Evolutionary conservation across 2,888 invertebrate species (phyloP).

Genomic region (Petrolisthes manimaculis): DNA sequence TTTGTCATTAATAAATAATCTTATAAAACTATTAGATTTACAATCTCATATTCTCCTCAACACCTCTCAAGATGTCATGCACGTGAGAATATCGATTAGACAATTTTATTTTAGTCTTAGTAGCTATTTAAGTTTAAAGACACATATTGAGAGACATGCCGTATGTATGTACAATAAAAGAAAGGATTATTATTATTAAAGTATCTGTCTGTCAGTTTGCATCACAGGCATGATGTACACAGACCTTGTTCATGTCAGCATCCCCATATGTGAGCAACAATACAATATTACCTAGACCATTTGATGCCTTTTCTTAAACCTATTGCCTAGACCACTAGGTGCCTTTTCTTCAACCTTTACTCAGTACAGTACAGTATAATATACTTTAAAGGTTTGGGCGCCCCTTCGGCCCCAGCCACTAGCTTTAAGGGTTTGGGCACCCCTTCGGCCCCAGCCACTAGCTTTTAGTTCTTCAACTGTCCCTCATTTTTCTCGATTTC

Average conservation of each 20-base stretch:
- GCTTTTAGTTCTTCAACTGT: no score
- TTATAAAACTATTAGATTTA: background rate
- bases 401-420: no score
- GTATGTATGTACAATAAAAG: background rate
- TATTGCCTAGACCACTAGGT: no score
- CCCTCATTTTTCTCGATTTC: no score
- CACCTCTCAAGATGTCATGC: constrained; percentile 9
- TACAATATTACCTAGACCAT: background rate
- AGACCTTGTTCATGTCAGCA: constrained; percentile 5
- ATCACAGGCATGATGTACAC: background rate
- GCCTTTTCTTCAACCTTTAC: no score
- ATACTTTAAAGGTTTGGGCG: no score
- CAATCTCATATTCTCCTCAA: background rate
- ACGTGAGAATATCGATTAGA: background rate
- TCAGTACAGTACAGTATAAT: no score
- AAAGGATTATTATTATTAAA: background rate
- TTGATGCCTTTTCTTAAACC: background rate
- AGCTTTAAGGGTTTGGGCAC: no score
- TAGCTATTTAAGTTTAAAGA: background rate
- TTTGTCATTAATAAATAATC: background rate
- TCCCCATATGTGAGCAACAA: background rate
- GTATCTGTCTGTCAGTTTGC: constrained; percentile 5
- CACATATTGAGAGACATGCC: background rate
- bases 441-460: no score
- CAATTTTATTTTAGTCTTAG: background rate